A percentile compares a stretch with the other conserved stretches of the same genome.
Evolutionary conservation across 2,797 vertebrate genomes (phyloP).

Genomic region (Esox lucius): DNA sequence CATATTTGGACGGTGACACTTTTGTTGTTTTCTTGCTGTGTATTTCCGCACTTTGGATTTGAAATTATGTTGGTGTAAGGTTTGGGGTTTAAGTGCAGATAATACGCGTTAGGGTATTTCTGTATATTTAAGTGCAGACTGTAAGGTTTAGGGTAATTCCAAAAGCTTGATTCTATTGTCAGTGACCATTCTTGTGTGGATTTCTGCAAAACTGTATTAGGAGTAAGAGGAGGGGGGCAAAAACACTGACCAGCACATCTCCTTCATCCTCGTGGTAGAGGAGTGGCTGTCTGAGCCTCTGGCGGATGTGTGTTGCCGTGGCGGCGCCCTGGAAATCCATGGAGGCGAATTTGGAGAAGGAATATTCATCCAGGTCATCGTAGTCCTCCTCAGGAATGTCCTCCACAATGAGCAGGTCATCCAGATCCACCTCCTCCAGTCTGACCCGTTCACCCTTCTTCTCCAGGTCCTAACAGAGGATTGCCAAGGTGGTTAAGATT

Average conservation of each 20-base stretch:
- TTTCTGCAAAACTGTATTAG: too few relatives aligned
- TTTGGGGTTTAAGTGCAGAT: too few relatives aligned
- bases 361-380: slow-evolving; percentile 81
- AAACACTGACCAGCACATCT: slow-evolving; percentile 78
- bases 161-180: too few relatives aligned
- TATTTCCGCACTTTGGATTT: too few relatives aligned
- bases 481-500: neutral
- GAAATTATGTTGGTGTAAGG: too few relatives aligned
- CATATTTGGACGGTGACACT: too few relatives aligned
- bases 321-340: slow-evolving; percentile 92
- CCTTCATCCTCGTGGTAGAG: slow-evolving; percentile 90
- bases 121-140: too few relatives aligned
- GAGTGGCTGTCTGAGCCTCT: slow-evolving; percentile 81
- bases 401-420: slow-evolving; percentile 77
- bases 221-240: too few relatives aligned
- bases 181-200: too few relatives aligned
- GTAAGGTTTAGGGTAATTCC: too few relatives aligned
- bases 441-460: slow-evolving; percentile 56
- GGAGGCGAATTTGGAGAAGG: slow-evolving; percentile 91
- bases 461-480: slow-evolving; percentile 79
- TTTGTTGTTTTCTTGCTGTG: too few relatives aligned
- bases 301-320: slow-evolving; percentile 79
- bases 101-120: too few relatives aligned
- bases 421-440: slow-evolving; percentile 85
- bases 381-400: slow-evolving; percentile 73